A percentile compares a stretch with the other conserved stretches of the same genome.
Evolutionary conservation across 2,113 vertebrate species (phyloP).

Genomic region (Mola mola): DNA sequence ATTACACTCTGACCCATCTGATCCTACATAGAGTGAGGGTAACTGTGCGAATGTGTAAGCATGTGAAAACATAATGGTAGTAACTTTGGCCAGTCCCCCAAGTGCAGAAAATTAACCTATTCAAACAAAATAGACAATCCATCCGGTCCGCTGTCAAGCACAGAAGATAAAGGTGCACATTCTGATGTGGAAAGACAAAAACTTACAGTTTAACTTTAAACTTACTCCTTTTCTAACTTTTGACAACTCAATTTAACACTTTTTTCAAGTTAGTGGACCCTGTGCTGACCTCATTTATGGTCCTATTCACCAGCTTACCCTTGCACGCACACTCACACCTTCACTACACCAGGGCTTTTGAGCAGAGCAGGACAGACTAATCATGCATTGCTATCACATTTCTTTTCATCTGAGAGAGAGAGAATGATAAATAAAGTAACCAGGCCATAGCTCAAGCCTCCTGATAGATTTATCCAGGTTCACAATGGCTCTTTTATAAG

Average conservation of each 20-base stretch:
- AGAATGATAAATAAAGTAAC: conserved; percentile 60
- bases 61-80: no score
- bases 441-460: conserved; percentile 33
- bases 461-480: conserved; percentile 59
- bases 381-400: conserved; percentile 27
- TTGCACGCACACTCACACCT: neutral
- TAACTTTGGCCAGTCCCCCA: no score
- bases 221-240: no score
- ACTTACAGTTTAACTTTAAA: no score
- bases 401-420: conserved; percentile 47
- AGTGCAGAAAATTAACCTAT: no score
- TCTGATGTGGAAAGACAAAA: no score
- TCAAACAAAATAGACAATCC: no score
- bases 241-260: neutral
- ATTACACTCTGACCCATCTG: no score
- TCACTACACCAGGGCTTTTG: neutral
- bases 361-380: neutral
- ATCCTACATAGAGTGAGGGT: no score
- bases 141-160: no score
- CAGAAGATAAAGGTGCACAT: no score
- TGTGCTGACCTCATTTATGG: conserved; percentile 10
- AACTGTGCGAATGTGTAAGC: no score
- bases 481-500: conserved; percentile 60
- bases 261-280: neutral
- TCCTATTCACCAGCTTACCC: neutral